These are phyloP conservation scores for Xanthorhoe spadicearia DNA, from an alignment of 2,888 invertebrate species.

Conservation along the genomic window DNA sequence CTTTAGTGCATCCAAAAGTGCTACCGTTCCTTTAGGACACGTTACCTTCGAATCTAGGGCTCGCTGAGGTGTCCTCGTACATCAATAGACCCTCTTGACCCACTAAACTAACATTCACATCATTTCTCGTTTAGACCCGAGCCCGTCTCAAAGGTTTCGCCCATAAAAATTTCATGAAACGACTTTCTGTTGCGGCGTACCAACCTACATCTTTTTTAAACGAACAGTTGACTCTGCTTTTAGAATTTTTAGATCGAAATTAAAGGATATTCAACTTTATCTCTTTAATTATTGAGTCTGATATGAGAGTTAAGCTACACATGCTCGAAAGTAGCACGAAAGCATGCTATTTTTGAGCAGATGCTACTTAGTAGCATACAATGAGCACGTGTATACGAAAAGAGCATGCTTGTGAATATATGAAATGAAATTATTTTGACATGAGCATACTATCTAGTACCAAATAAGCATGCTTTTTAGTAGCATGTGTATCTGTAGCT, in stretches of 20 bases:
- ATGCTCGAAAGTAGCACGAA: too few species aligned
- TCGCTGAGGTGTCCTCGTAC: conserved; percentile 57
- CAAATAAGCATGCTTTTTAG: too few species aligned
- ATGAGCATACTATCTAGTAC: too few species aligned
- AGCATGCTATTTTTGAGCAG: too few species aligned
- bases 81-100: conserved; percentile 74
- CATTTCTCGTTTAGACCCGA: conserved; percentile 65
- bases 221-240: conserved; percentile 56
- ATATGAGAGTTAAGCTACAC: conserved; percentile 38
- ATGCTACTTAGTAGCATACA: too few species aligned
- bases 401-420: too few species aligned
- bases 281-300: conserved; percentile 42
- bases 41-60: conserved; percentile 55
- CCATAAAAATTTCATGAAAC: conserved; percentile 72
- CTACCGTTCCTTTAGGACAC: conserved; percentile 51
- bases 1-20: conserved; percentile 42
- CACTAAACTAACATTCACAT: conserved; percentile 70
- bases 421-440: too few species aligned
- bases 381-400: too few species aligned
- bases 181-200: conserved; percentile 52
- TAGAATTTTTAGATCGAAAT: conserved; percentile 49
- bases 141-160: conserved; percentile 64
- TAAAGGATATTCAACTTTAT: conserved; percentile 51
- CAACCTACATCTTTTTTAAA: conserved; percentile 55
- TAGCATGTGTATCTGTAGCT: too few species aligned